Conservation (phyloP, 2,113 vertebrate genomes). For the Sporophila hypoxantha region DNA sequence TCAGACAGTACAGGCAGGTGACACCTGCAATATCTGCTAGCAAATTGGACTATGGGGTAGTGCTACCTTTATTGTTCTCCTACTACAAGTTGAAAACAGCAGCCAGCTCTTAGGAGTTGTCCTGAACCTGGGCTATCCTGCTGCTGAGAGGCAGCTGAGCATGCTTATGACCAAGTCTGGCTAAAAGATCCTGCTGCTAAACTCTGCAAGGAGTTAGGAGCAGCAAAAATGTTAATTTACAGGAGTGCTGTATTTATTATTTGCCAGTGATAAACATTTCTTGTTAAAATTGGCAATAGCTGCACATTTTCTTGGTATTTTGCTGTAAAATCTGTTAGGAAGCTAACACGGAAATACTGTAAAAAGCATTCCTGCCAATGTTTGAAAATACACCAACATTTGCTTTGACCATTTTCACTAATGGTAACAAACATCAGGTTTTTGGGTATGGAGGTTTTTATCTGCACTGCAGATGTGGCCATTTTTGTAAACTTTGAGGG, state of each 20-base stretch:
- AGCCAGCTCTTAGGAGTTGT: not conserved
- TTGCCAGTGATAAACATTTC: not conserved
- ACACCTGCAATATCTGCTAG: not conserved
- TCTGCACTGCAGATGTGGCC: not conserved
- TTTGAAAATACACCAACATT: not conserved
- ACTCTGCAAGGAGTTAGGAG: not conserved
- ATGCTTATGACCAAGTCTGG: not conserved
- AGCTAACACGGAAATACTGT: not conserved
- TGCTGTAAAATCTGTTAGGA: not conserved
- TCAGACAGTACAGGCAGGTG: slow-evolving; percentile 15
- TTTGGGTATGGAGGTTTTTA: not conserved
- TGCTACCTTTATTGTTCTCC: not conserved
- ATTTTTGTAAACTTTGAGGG: not conserved
- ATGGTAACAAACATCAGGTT: not conserved
- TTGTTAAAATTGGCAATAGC: not conserved
- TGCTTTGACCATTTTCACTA: not conserved
- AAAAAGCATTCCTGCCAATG: not conserved
- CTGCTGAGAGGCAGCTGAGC: not conserved
- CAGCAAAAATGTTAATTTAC: not conserved
- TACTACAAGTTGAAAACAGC: not conserved
- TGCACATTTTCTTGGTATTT: not conserved
- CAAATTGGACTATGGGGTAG: not conserved
- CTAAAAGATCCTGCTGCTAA: not conserved
- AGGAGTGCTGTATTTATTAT: not conserved
- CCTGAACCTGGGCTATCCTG: not conserved